Evolutionary conservation across 1,140 invertebrate species (phyloP).

Genomic region (Drosophila chauvacae): DNA sequence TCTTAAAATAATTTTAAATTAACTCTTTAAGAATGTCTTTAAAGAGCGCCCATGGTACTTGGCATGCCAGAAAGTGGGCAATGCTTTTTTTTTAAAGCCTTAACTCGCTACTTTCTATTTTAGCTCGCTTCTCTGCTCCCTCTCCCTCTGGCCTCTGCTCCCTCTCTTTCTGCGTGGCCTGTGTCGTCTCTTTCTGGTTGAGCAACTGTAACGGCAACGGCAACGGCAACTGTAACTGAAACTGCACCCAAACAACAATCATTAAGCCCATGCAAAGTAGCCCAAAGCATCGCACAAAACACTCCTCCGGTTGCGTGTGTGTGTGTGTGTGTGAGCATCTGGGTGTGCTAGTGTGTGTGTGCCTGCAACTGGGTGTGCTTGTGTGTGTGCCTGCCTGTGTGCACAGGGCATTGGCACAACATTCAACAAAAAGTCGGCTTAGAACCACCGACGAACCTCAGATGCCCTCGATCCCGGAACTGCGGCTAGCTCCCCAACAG

Average conservation of each 20-base stretch:
- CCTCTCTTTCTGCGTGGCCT: slow-evolving; percentile 5
- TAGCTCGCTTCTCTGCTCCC: neutral
- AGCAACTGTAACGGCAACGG: slow-evolving; percentile 39
- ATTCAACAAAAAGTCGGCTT: neutral
- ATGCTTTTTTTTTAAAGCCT: slow-evolving; percentile 63
- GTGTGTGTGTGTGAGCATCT: slow-evolving; percentile 7
- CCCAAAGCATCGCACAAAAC: slow-evolving; percentile 53
- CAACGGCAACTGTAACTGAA: slow-evolving; percentile 58
- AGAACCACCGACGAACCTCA: slow-evolving; percentile 16
- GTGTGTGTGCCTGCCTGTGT: neutral
- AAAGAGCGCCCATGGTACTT: neutral
- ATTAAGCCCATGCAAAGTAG: slow-evolving; percentile 74
- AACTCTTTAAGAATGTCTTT: no score
- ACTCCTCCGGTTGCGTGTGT: slow-evolving; percentile 13
- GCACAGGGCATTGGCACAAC: slow-evolving; percentile 47
- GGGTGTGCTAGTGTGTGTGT: neutral
- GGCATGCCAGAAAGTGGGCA: slow-evolving; percentile 56
- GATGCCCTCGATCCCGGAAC: slow-evolving; percentile 17
- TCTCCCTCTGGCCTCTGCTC: neutral
- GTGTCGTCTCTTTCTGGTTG: slow-evolving; percentile 20
- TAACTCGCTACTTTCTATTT: slow-evolving; percentile 11
- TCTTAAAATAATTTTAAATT: no score
- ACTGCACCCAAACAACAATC: slow-evolving; percentile 76
- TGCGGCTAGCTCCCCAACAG: neutral
- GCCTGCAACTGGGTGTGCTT: neutral